A percentile compares a stretch with the other conserved stretches of the same genome.
Evolutionary conservation across 2,797 vertebrate genomes (phyloP).

Genomic region (Synaphobranchus kaupii): DNA sequence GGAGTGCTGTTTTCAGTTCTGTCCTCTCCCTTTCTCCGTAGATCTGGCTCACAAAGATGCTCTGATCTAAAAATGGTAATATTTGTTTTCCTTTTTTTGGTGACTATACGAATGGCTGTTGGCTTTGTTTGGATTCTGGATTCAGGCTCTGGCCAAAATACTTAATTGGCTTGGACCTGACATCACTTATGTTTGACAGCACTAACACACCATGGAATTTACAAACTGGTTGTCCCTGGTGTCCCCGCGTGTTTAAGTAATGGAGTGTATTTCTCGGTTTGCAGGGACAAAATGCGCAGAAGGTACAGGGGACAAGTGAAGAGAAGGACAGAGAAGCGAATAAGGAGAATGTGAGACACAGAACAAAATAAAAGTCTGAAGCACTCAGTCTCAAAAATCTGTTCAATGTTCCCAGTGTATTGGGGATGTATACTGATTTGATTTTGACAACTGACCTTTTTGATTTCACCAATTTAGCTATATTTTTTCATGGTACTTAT

Average conservation of each 20-base stretch:
- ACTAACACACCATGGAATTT: not conserved
- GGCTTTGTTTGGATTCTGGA: not conserved
- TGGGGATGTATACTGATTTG: not conserved
- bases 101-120: not conserved
- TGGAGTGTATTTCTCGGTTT: not conserved
- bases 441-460: not conserved
- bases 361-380: not conserved
- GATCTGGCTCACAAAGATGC: constrained; percentile 14
- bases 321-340: not conserved
- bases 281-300: not conserved
- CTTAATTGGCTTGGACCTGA: not conserved
- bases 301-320: not conserved
- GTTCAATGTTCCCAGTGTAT: not conserved
- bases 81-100: not conserved
- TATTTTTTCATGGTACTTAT: not conserved
- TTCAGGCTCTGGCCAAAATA: not conserved
- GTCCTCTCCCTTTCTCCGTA: constrained; percentile 10
- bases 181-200: not conserved
- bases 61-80: constrained; percentile 43
- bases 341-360: constrained; percentile 28
- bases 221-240: not conserved
- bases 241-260: not conserved
- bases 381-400: not conserved
- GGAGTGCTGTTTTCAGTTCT: not conserved
- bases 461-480: not conserved